Base-by-base conservation (phyloP, 2,888 invertebrate genomes). In the Chymomyza amoena region DNA sequence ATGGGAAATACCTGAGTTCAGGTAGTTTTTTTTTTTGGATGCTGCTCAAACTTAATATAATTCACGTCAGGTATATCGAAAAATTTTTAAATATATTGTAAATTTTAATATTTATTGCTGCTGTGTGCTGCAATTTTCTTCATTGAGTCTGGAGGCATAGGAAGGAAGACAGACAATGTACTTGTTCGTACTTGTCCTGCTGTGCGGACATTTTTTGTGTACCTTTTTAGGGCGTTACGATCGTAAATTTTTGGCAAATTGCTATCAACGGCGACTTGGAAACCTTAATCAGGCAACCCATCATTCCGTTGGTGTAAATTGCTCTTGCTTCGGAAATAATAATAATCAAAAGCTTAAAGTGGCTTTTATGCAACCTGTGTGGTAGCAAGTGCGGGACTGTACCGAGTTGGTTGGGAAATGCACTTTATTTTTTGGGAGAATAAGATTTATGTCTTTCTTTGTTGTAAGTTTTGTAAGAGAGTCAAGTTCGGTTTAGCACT, bases 211-310 rank as follows among this genome's bases (percentile, higher is more conserved):
- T 57, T 51, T 51, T 57, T 7, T 36, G 6, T 3, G 32, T 6
- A 1, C 32, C 32, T 77, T 75, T 78, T 75, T 66, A 68, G 84
- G 80, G 77, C 79, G 85, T 83, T 68, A 71, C 51, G 77, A 80
- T 86, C 86, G 80, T 84, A 86, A 84, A 84, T 86, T 78, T 79
- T 80, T 81, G 80, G 84, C 86, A 84, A 84, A 84, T 86, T 84
- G 77, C 84, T 74, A 71, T 50, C 15, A 60, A 71, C 39, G 78
- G 72, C 54, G 72, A 75, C 67, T 74, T 77, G 36, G 6, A 36
- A 25, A 59, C 18, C 15, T 59, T 59, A 36, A 32, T 60, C 61
- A 54, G 16, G 61, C 3, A 39, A 61, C 13, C 16, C 57, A 50
- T 39, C 20, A 7, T 57, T 39, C 36, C 61, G 25, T 61, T 45